These are phyloP conservation scores for Onychomys torridus DNA, from an alignment of 2,797 vertebrate genomes.

Conservation along the genomic window DNA sequence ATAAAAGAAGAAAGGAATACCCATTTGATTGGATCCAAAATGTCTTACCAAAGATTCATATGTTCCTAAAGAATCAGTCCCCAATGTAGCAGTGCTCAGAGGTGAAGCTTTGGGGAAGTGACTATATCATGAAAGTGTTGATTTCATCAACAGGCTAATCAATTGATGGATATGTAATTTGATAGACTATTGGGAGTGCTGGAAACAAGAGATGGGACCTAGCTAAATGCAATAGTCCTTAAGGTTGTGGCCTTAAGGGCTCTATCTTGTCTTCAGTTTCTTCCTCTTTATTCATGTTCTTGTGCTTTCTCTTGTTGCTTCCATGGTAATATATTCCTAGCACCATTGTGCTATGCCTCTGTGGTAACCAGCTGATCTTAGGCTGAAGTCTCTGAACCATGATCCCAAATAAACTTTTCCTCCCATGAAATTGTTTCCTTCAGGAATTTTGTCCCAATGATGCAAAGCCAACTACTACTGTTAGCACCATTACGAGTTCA, in stretches of 20 bases:
- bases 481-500: neutral
- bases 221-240: neutral
- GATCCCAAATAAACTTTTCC: neutral
- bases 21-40: neutral
- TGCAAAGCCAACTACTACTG: neutral
- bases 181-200: neutral
- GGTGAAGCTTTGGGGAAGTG: neutral
- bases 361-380: neutral
- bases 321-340: neutral
- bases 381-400: neutral
- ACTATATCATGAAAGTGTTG: neutral
- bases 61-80: neutral
- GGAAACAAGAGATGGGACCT: neutral
- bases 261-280: neutral
- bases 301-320: neutral
- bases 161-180: neutral
- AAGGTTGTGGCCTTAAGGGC: neutral
- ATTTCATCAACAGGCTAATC: neutral
- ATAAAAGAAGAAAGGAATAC: constrained; percentile 32
- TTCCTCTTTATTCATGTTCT: neutral
- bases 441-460: neutral
- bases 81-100: neutral
- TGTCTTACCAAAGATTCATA: neutral
- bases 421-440: neutral
- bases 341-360: neutral